phyloP scores from a whole-genome alignment of 2,888 invertebrate species.

The Crocallis elinguaria region DNA sequence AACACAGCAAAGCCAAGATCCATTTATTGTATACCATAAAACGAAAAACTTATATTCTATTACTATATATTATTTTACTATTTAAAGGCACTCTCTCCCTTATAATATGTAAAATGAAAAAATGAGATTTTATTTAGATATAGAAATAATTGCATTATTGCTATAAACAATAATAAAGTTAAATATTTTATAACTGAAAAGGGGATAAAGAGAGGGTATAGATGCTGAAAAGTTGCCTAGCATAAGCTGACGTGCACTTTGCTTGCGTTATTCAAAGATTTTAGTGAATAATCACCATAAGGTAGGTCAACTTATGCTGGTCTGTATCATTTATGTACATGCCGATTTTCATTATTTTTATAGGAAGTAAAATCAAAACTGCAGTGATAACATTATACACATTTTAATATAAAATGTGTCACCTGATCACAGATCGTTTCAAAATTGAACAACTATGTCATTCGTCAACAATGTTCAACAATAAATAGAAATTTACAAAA shows the following conservation, averaged over 20 bases:
- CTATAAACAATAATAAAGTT: no score
- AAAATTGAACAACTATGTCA: slow-evolving; percentile 33
- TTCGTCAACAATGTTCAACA: slow-evolving; percentile 24
- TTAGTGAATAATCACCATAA: background rate
- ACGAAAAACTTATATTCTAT: slow-evolving; percentile 47
- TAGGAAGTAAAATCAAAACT: slow-evolving; percentile 63
- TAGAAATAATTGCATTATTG: slow-evolving; percentile 4
- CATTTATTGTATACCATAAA: slow-evolving; percentile 69
- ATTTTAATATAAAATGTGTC: slow-evolving; percentile 83
- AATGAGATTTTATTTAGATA: slow-evolving; percentile 26
- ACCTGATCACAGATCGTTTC: slow-evolving; percentile 70
- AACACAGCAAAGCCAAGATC: slow-evolving; percentile 77
- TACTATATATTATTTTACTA: slow-evolving; percentile 22
- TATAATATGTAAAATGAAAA: no score
- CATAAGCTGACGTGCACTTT: no score
- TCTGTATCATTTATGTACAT: background rate
- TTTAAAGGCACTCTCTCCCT: no score
- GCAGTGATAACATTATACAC: slow-evolving; percentile 59
- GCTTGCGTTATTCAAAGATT: no score
- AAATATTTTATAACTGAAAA: background rate
- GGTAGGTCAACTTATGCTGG: background rate
- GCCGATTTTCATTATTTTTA: background rate
- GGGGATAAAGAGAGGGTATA: slow-evolving; percentile 8
- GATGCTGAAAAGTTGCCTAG: no score
- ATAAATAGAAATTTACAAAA: slow-evolving; percentile 10